Percentiles rank a stretch among this genome's conserved stretches.
These are phyloP conservation scores for Phacellophora camtschatica DNA, from an alignment of 30 jellyfish, hydroid and myxozoan species.

Conservation along the genomic window DNA sequence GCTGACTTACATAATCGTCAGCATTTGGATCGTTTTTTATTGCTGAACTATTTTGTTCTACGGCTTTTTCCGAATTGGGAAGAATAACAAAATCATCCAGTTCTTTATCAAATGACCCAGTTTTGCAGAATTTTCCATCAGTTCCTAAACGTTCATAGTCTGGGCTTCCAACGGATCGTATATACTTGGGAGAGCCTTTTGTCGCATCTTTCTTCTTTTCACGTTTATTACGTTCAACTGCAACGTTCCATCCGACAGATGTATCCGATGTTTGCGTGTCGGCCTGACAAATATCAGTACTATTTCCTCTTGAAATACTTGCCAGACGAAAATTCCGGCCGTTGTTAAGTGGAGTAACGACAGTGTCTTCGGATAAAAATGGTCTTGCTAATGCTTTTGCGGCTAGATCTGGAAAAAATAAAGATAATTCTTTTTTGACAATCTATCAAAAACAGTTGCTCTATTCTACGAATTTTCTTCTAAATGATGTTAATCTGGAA, in stretches of 20 bases:
- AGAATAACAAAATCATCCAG: not conserved
- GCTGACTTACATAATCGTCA: not conserved
- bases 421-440: too few relatives aligned
- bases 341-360: constrained; percentile 25
- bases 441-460: too few relatives aligned
- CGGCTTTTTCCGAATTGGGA: not conserved
- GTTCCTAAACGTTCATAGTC: constrained; percentile 57
- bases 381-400: constrained; percentile 89
- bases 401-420: constrained; percentile 50
- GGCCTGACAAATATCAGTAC: not conserved
- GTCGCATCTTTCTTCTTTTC: not conserved
- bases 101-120: constrained; percentile 44
- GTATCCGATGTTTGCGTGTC: not conserved
- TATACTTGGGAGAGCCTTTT: not conserved
- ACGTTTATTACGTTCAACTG: not conserved
- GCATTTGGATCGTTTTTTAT: not conserved
- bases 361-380: constrained; percentile 57
- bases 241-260: not conserved
- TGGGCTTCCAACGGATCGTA: constrained; percentile 77
- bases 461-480: too few relatives aligned
- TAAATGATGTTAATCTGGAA: too few relatives aligned
- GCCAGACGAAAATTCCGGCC: not conserved
- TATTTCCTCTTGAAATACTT: not conserved
- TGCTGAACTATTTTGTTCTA: not conserved
- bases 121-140: constrained; percentile 44